Percentiles rank a stretch among this genome's conserved stretches.
Conservation (phyloP, 2,113 vertebrate species). For the Brachirus orientalis region DNA sequence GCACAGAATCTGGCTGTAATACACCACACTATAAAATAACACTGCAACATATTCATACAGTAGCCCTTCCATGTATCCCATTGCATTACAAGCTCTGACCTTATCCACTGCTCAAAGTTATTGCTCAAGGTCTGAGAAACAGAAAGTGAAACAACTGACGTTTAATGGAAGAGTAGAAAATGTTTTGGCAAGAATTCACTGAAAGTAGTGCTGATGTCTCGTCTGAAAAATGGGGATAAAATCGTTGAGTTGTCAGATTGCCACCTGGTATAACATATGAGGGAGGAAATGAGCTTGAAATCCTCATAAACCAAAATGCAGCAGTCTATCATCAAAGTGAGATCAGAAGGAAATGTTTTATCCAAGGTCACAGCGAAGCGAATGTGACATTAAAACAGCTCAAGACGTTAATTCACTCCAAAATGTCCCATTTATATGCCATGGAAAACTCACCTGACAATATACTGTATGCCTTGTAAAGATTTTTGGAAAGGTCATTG, state of each 20-base stretch:
- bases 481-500: slow-evolving; percentile 73
- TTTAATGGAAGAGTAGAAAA: slow-evolving; percentile 48
- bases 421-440: slow-evolving; percentile 79
- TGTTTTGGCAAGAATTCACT: slow-evolving; percentile 32
- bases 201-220: slow-evolving; percentile 24
- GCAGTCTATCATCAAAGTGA: slow-evolving; percentile 74
- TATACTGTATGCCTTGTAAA: slow-evolving; percentile 58
- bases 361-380: slow-evolving; percentile 79
- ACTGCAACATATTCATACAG: slow-evolving; percentile 22
- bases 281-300: slow-evolving; percentile 73
- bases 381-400: slow-evolving; percentile 81
- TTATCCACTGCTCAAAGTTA: slow-evolving; percentile 41
- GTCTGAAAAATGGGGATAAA: slow-evolving; percentile 62
- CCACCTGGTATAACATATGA: slow-evolving; percentile 74
- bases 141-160: slow-evolving; percentile 37
- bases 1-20: slow-evolving; percentile 29
- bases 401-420: slow-evolving; percentile 77
- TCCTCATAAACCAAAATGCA: slow-evolving; percentile 78
- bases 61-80: slow-evolving; percentile 19
- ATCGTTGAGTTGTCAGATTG: slow-evolving; percentile 74
- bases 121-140: slow-evolving; percentile 38
- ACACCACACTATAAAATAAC: no score
- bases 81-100: slow-evolving; percentile 12
- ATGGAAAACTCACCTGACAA: slow-evolving; percentile 71
- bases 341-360: slow-evolving; percentile 74